These are phyloP conservation scores for Rhizoglyphus robini DNA, from an alignment of 1,140 invertebrate species.

Conservation along the genomic window DNA sequence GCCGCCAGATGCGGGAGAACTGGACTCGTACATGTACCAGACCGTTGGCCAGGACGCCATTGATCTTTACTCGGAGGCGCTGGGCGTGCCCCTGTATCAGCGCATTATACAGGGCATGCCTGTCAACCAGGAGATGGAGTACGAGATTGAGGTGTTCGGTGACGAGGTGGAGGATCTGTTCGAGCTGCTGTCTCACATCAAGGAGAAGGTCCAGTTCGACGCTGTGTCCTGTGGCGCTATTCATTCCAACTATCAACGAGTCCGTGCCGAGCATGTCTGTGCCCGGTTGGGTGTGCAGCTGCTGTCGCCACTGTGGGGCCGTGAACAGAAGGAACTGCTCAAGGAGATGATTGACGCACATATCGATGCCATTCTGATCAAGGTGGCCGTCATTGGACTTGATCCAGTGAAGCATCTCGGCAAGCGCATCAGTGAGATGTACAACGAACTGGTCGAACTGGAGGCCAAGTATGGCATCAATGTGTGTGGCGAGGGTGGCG, in stretches of 20 bases:
- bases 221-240: conserved; percentile 93
- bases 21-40: conserved; percentile 99
- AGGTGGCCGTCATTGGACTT: conserved; percentile 67
- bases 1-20: conserved; percentile 51
- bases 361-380: conserved; percentile 86
- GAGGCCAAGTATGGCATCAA: conserved; percentile 88
- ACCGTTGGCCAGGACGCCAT: conserved; percentile 93
- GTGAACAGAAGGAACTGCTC: conserved; percentile 83
- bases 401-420: conserved; percentile 73
- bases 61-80: conserved; percentile 76
- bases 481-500: conserved; percentile 96
- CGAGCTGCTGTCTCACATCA: conserved; percentile 62
- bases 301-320: conserved; percentile 81
- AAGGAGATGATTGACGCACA: conserved; percentile 90
- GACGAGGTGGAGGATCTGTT: conserved; percentile 99
- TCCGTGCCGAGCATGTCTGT: conserved; percentile 96
- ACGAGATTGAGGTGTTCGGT: conserved; percentile 56
- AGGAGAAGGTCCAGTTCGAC: conserved; percentile 70
- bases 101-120: conserved; percentile 60
- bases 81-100: conserved; percentile 78
- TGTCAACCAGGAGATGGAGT: conserved; percentile 57
- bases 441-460: conserved; percentile 69
- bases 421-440: conserved; percentile 56
- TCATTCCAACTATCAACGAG: conserved; percentile 90
- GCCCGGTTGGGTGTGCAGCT: conserved; percentile 69